These are phyloP conservation scores for Pempheris klunzingeri DNA, from an alignment of 2,797 vertebrate genomes.

Conservation along the genomic window DNA sequence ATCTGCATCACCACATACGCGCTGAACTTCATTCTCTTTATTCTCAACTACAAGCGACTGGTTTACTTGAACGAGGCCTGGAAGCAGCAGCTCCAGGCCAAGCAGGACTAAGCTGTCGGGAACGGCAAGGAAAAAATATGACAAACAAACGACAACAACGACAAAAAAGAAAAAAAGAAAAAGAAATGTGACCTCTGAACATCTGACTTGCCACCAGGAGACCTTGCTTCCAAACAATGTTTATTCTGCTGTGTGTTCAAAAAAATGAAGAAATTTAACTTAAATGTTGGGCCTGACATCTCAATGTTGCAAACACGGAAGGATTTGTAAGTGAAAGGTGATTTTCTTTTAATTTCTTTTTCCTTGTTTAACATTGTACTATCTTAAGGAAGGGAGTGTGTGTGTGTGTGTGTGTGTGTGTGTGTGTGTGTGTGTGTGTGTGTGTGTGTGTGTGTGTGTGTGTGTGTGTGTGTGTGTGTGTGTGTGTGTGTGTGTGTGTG, in stretches of 20 bases:
- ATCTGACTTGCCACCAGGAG: conserved; percentile 92
- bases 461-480: neutral
- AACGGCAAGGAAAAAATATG: conserved; percentile 61
- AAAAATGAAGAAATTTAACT: conserved; percentile 78
- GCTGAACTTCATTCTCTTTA: conserved; percentile 99
- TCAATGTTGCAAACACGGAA: conserved; percentile 81
- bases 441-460: neutral
- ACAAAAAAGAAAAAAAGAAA: conserved; percentile 61
- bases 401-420: conserved; percentile 12
- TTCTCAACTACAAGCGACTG: conserved; percentile 99
- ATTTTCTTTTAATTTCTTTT: conserved; percentile 75
- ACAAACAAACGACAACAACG: conserved; percentile 46
- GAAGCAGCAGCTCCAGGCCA: conserved; percentile 96
- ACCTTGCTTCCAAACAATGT: conserved; percentile 96
- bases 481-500: neutral
- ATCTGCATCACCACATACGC: conserved; percentile 95
- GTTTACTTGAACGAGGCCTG: conserved; percentile 99
- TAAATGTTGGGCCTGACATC: conserved; percentile 84
- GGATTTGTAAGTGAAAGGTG: conserved; percentile 78
- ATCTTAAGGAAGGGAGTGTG: conserved; percentile 60
- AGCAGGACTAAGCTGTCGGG: conserved; percentile 89
- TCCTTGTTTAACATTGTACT: conserved; percentile 73
- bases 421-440: conserved; percentile 1
- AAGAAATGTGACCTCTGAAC: conserved; percentile 87
- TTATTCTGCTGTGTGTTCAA: conserved; percentile 93